Percentiles rank a stretch among this genome's conserved stretches.
Evolutionary conservation across 2,113 vertebrate genomes (phyloP).

Genomic region (Pelmatolapia mariae): DNA sequence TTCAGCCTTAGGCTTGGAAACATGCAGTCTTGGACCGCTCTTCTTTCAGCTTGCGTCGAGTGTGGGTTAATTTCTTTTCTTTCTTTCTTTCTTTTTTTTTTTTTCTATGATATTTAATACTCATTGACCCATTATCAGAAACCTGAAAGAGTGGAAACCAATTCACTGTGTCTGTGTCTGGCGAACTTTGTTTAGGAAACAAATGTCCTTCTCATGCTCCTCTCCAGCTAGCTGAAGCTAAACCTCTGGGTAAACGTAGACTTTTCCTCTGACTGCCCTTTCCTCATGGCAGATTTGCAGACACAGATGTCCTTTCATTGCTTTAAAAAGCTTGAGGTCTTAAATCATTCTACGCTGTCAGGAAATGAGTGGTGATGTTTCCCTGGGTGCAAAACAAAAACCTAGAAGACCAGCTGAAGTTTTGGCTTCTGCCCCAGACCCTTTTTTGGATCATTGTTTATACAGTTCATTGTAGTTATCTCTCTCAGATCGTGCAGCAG

Average conservation of each 20-base stretch:
- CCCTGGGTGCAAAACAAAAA: background rate
- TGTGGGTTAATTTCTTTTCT: background rate
- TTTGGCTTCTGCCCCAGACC: constrained; percentile 10
- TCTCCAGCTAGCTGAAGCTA: background rate
- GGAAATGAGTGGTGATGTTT: background rate
- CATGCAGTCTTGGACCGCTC: background rate
- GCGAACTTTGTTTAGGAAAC: background rate
- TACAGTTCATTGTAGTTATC: background rate
- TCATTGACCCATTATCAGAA: background rate
- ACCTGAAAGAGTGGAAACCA: background rate
- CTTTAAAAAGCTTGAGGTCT: background rate
- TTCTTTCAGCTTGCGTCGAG: background rate
- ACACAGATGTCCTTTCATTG: background rate
- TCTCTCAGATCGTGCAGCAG: background rate
- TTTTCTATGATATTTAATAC: background rate
- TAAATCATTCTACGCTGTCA: background rate
- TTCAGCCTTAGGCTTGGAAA: background rate
- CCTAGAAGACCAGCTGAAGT: background rate
- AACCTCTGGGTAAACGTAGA: background rate
- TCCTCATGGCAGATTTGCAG: background rate
- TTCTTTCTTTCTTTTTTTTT: rapidly evolving
- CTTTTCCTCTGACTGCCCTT: background rate
- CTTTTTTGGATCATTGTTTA: constrained; percentile 11
- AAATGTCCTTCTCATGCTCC: background rate
- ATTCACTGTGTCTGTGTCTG: background rate